Base-by-base conservation (phyloP, 2,797 vertebrate species). In the Fistularia commersonii region DNA sequence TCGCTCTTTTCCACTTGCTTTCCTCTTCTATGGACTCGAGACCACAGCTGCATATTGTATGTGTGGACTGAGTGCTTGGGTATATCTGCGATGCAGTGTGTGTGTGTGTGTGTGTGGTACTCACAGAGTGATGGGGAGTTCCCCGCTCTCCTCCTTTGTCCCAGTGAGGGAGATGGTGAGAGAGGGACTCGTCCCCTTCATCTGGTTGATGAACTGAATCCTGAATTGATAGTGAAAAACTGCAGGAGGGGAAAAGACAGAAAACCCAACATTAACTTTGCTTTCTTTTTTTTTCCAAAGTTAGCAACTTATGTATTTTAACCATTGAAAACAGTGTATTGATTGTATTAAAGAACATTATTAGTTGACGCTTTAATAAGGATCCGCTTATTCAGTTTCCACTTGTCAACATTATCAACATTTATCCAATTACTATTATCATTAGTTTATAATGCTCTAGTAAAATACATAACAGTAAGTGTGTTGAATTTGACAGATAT, bases 151-250 rank as follows among this genome's bases (percentile, higher is more conserved):
- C 1, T 88, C 82, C 60, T 90, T 90, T 8, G 91, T 94, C 52
- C 95, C 95, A 0, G 86, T 80, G 51, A 98, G 83, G 7, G 88
- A 91, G 68, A 95, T 80, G 36, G 85, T 89, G 46, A 98, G 90
- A 10, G 87, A 77, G 1, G 93, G 92, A 23, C 92, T 81, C 8
- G 79, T 72, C 0, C 56, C 77, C 48, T 88, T 80, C 3, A 78
- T 86, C 75, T 92, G 90, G 53, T 89, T 92, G 74, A 92, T 79
- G 59, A 97, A 92, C 71, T 92, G 92, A 59, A 98, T 90, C 88
- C 91, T 96, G 85, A 98, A 90, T 80, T 97, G 95, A 68, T 96
- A 97, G 66, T 98, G 96, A 66, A 90, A 94, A 53, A 96, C 96
- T 98, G 75, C 48, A 66, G 49, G 32, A 31, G 54, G 32, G 5